A percentile compares a stretch with the other conserved stretches of the same genome.
Evolutionary conservation across 2,888 invertebrate species (phyloP).

Genomic region (Latheticus oryzae): DNA sequence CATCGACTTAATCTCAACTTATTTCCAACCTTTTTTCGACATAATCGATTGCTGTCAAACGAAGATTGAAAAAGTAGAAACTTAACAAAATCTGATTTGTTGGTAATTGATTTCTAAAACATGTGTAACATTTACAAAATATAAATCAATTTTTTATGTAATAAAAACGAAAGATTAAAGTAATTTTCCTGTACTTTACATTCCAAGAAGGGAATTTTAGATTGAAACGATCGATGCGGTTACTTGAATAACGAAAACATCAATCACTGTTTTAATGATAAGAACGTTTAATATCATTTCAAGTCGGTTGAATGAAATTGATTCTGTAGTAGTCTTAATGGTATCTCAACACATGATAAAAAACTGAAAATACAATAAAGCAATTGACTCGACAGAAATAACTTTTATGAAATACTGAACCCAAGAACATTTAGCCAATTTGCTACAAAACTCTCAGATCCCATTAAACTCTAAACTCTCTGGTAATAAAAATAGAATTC

Average conservation of each 20-base stretch:
- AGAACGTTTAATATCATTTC: slow-evolving; percentile 17
- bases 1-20: slow-evolving; percentile 2
- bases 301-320: slow-evolving; percentile 8
- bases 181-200: slow-evolving; percentile 21
- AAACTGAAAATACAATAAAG: neutral
- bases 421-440: neutral
- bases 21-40: slow-evolving; percentile 1
- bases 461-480: too few relatives aligned
- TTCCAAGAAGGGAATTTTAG: slow-evolving; percentile 12
- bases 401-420: neutral
- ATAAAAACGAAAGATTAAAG: slow-evolving; percentile 1
- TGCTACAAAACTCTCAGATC: too few relatives aligned
- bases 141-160: too few relatives aligned
- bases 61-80: slow-evolving; percentile 3
- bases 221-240: slow-evolving; percentile 19
- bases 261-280: slow-evolving; percentile 27
- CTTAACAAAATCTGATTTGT: slow-evolving; percentile 21
- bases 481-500: too few relatives aligned
- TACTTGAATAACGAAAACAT: slow-evolving; percentile 20
- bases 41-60: slow-evolving; percentile 12
- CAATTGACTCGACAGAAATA: neutral
- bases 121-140: too few relatives aligned
- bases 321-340: too few relatives aligned
- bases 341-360: neutral
- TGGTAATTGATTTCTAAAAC: too few relatives aligned